These are phyloP conservation scores for Leptinotarsa lineolata DNA, from an alignment of 1,140 invertebrate genomes.

Conservation along the genomic window DNA sequence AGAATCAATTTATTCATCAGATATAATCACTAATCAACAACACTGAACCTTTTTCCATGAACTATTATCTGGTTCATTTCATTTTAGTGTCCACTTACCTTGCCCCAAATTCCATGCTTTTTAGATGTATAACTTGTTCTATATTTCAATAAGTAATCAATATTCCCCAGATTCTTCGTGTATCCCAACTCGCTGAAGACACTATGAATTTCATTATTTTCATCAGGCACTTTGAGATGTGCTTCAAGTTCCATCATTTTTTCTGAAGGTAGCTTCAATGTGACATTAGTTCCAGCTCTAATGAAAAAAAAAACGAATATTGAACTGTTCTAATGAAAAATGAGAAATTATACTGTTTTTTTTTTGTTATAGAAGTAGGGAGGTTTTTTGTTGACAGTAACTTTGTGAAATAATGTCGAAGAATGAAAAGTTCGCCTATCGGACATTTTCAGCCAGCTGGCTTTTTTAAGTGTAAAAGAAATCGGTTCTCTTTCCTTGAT, in stretches of 20 bases:
- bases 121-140: constrained; percentile 35
- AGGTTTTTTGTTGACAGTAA: no score
- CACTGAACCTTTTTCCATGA: no score
- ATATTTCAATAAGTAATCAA: constrained; percentile 50
- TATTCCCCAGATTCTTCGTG: constrained; percentile 39
- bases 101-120: constrained; percentile 44
- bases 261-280: constrained; percentile 57
- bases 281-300: constrained; percentile 63
- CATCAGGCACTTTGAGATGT: constrained; percentile 64
- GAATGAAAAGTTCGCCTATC: no score
- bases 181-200: constrained; percentile 60
- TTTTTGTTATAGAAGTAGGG: no score
- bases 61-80: not conserved
- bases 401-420: no score
- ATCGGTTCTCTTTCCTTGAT: no score
- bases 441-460: no score
- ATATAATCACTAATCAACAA: not conserved
- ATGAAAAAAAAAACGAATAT: not conserved
- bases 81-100: constrained; percentile 40
- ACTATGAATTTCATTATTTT: constrained; percentile 64
- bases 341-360: no score
- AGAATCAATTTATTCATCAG: not conserved
- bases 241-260: constrained; percentile 60
- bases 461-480: no score
- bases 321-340: not conserved